Evolutionary conservation across 2,888 invertebrate species (phyloP).

Genomic region (Leptarthrus brevirostris): DNA sequence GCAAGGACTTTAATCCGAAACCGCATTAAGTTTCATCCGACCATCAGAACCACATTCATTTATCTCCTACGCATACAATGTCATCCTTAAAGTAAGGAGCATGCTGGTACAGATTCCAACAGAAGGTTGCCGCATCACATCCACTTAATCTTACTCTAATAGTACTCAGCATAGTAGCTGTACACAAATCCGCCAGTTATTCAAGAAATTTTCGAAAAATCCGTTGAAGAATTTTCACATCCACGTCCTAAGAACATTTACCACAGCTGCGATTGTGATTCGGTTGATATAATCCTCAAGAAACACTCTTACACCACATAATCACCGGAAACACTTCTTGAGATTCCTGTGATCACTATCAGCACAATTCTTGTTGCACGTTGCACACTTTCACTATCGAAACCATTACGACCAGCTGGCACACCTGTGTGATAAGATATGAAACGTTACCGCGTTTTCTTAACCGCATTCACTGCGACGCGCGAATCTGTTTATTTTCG

Average conservation of each 20-base stretch:
- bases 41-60: constrained; percentile 8
- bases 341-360: background rate
- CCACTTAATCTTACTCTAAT: constrained; percentile 11
- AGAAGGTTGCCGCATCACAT: background rate
- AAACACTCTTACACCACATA: background rate
- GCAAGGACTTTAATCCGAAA: constrained; percentile 4
- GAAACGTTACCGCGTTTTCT: background rate
- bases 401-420: background rate
- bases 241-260: background rate
- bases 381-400: constrained; percentile 36
- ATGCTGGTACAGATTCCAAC: too few relatives aligned
- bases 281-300: background rate
- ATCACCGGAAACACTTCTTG: background rate
- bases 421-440: constrained; percentile 5
- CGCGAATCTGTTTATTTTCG: background rate
- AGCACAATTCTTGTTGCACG: background rate
- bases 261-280: background rate
- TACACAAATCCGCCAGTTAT: background rate
- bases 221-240: constrained; percentile 3
- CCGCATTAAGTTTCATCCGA: constrained; percentile 4
- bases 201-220: background rate
- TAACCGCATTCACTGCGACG: background rate
- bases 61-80: constrained; percentile 16
- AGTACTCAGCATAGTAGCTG: background rate
- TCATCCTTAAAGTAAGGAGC: background rate